Evolutionary conservation across 2,113 vertebrate species (phyloP), one percentile per base, ranked within the genome.

Genomic region (Bolborhynchus lineola): DNA sequence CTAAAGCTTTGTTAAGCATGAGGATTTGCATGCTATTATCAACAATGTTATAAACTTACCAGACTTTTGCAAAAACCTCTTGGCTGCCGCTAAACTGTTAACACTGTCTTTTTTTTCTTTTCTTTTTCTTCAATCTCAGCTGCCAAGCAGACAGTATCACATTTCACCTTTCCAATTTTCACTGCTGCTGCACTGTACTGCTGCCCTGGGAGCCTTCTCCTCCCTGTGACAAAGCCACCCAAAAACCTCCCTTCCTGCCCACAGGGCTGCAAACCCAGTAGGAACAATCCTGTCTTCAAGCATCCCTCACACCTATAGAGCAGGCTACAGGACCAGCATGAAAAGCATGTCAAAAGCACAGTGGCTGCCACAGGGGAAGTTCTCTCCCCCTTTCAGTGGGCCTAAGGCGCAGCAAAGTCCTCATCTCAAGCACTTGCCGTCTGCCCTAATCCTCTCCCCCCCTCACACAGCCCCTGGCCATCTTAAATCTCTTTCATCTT

Each of bases 1-100:
- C 74, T 86, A 93, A 95, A 95, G 84, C 82, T 93, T 93, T 96
- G 71, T 92, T 86, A 96, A 96, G 77, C 33, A 16, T 39, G 72
- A 65, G 86, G 89, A 94, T 94, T 94, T 96, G 60, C 85, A 83
- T 85, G 70, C 55, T 81, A 75, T 90, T 93, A 96, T 52, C 80
- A 96, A 93, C 82, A 82, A 85, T 3, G 8, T n/a, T 76, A 86
- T 31, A 93, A 96, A 96, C 33, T 81, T 86, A 6, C 21, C 20
- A 86, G 62, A 76, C 72, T 89, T 76, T 44, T 39, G 50, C 55
- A 94, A 92, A 89, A 94, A 67, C 19, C 31, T 84, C 37, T 29
- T 6, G 4, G 62, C 50, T 88, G 42, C 63, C 60, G 74, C 60
- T 64, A 74, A 92, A 95, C 52, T 74, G 17, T 46, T 84, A 79